Evolutionary conservation across 1,140 invertebrate species (phyloP), one percentile per base, ranked within the genome.

Genomic region (Pomacea maculata): DNA sequence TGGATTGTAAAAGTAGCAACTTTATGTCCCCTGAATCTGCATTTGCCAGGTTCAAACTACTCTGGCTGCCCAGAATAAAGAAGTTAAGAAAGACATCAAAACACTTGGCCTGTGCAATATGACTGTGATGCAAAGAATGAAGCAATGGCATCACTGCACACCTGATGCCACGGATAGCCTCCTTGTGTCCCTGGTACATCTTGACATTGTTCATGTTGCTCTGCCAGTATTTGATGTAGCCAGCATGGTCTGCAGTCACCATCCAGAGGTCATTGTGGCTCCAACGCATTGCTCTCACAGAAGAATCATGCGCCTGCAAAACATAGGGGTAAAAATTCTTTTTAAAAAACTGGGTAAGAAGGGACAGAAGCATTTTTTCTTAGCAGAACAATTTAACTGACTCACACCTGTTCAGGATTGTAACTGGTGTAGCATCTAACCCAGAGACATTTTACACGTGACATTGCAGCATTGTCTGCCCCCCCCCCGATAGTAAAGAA

Each of bases 161-260:
- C 96, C 96, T 97, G 93, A 99, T 96, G 92, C 97, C 98, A 91
- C 99, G 94, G 87, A 99, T 95, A 82, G 99, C 96, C 94, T 99
- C 99, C 94, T 99, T 99, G 92, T 99, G 99, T 61, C 98, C 99
- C 93, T 99, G 98, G 94, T 98, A 99, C 97, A 99, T 99, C 94
- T 99, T 99, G 29, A 99, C 99, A 93, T 99, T 99, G 93, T 99
- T 99, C 98, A 99, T 99, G 92, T 99, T 99, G 85, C 97, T 98
- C 93, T 99, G 99, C 99, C 99, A 99, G 93, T 99, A 99, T 90
- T 99, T 99, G 70, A 99, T 97, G 90, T 97, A 99, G 61, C 99
- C 99, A 72, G 95, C 95, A 90, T 99, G 97, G 93, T 99, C 99
- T 17, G 97, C 99, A 0, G 98, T 99, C 68, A 99, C 96, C 97